Evolutionary conservation across 2,797 vertebrate species (phyloP), one percentile per base, ranked within the genome.

Genomic region (Merluccius polli): DNA sequence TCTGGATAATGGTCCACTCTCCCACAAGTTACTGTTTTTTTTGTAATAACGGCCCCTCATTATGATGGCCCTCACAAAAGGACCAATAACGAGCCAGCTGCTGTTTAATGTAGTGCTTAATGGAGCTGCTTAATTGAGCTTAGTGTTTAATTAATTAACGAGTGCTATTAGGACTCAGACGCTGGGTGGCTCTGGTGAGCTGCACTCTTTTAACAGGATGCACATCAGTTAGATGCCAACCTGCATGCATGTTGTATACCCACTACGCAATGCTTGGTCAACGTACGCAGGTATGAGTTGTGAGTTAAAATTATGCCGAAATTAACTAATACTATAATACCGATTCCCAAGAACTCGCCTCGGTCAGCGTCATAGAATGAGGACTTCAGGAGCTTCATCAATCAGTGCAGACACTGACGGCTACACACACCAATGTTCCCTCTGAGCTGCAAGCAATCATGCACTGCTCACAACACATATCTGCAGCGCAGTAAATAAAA

Each of bases 41-140:
- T 88, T 90, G 83, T 91, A 90, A 90, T 91, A 88, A 87, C 84
- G 85, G 86, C 86, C 79, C 75, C 85, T 87, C 89, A 92, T 92
- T 90, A 92, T 87, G 85, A 91, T 91, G 87, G 85, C 85, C 85
- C 80, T 88, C 83, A 91, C 89, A 89, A 92, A 88, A 84, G 86
- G 86, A 82, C 84, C 90, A 67, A 88, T 93, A 91, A 94, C 87
- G 83, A 81, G 79, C 85, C 90, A 89, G 89, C 92, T 92, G 90
- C 89, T 89, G 92, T 92, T 92, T 92, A 93, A 94, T 93, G 92
- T 90, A 88, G 87, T 87, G 87, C 89, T 88, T 94, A 94, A 94
- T 95, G 92, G 89, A 80, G 85, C 88, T 78, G 88, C 89, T 87
- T 94, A 94, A 94, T 93, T 92, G 89, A 87, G 88, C 90, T 90